Conservation (phyloP, 2,888 invertebrate species). For the Cephalotes varians region DNA sequence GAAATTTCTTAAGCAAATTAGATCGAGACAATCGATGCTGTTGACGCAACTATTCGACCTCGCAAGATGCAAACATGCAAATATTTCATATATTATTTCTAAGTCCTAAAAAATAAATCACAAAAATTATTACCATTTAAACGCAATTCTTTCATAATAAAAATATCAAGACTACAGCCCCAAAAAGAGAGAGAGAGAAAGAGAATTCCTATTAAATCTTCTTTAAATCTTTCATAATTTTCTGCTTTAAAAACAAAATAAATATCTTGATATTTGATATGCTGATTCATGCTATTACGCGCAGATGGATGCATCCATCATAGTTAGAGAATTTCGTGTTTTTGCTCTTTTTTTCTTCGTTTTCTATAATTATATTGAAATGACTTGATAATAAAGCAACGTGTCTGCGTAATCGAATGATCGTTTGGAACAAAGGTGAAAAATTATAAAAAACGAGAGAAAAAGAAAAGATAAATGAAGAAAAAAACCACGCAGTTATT, state of each 20-base stretch:
- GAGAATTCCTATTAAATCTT: background rate
- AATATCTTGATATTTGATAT: background rate
- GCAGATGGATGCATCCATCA: background rate
- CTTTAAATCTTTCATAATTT: background rate
- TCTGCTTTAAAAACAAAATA: conserved; percentile 1
- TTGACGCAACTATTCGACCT: background rate
- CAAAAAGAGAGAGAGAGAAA: background rate
- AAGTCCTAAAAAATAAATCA: background rate
- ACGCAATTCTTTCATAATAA: background rate
- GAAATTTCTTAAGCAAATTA: conserved; percentile 43
- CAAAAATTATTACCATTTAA: background rate
- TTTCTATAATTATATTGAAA: conserved; percentile 1
- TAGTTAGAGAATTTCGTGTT: background rate
- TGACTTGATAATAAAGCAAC: conserved; percentile 21
- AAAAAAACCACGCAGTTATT: background rate
- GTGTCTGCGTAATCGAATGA: background rate
- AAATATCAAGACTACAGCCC: background rate
- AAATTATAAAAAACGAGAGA: background rate
- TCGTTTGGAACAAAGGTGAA: background rate
- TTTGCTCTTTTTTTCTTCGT: background rate
- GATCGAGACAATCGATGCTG: conserved; percentile 5
- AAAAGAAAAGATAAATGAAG: background rate
- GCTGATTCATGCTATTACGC: background rate
- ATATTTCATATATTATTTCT: background rate
- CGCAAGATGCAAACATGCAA: background rate